Percentiles rank a stretch among this genome's conserved stretches.
These are phyloP conservation scores for Sclerurus mexicanus DNA, from an alignment of 2,113 vertebrate species.

Conservation along the genomic window DNA sequence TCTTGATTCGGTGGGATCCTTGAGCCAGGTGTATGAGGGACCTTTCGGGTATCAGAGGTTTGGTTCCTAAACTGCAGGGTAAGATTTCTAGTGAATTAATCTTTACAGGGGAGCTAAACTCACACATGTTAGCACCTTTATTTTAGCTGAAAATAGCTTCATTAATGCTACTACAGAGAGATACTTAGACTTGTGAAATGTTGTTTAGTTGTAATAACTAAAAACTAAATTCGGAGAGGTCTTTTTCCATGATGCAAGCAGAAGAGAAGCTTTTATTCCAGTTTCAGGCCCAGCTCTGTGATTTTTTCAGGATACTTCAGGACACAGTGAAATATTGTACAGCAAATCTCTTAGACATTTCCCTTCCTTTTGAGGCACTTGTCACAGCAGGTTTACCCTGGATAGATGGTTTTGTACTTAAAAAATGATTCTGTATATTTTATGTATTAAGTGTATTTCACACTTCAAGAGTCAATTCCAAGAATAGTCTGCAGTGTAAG, in stretches of 20 bases:
- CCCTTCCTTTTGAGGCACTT: neutral
- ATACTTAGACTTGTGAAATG: neutral
- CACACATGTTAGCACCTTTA: neutral
- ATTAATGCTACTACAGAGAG: neutral
- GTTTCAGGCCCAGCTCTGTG: neutral
- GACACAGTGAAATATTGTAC: neutral
- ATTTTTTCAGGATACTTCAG: neutral
- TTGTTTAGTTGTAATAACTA: neutral
- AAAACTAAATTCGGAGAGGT: neutral
- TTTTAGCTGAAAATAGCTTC: neutral
- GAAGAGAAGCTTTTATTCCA: neutral
- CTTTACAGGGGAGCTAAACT: neutral
- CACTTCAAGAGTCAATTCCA: neutral
- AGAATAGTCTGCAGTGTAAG: neutral
- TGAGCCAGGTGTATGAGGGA: neutral
- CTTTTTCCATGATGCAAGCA: neutral
- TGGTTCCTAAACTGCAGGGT: neutral
- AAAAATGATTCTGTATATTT: neutral
- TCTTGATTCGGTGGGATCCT: neutral
- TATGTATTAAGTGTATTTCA: neutral
- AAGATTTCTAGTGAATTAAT: neutral
- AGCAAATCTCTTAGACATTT: neutral
- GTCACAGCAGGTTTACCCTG: neutral
- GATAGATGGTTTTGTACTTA: neutral
- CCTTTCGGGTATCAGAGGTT: too few species aligned